A percentile compares a stretch with the other conserved stretches of the same genome.
These are phyloP conservation scores for Epistrophe grossulariae DNA, from an alignment of 2,888 invertebrate genomes.

Conservation along the genomic window DNA sequence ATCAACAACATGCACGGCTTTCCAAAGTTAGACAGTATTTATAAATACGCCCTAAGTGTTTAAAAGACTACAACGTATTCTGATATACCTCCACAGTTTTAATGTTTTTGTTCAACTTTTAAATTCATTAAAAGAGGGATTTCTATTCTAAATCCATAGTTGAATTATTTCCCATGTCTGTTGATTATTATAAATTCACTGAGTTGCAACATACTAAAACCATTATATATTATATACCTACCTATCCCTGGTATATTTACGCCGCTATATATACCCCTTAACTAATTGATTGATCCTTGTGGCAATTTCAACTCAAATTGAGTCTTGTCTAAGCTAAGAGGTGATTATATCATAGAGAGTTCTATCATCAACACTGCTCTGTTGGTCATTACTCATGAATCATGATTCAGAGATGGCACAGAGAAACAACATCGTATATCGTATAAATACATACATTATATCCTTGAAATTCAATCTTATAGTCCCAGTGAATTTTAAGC, in stretches of 20 bases:
- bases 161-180: neutral
- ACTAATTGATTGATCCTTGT: slow-evolving; percentile 50
- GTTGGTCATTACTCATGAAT: slow-evolving; percentile 39
- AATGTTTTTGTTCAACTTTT: too few relatives aligned
- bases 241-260: neutral
- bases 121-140: too few relatives aligned
- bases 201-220: neutral
- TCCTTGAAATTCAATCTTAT: slow-evolving; percentile 58
- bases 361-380: slow-evolving; percentile 37
- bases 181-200: neutral
- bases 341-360: slow-evolving; percentile 41
- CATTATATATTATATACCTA: neutral
- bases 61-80: too few relatives aligned
- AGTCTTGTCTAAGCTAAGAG: slow-evolving; percentile 35
- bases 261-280: neutral
- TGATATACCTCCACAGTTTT: too few relatives aligned
- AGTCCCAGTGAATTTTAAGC: slow-evolving; percentile 40
- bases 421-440: slow-evolving; percentile 28
- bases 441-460: too few relatives aligned
- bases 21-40: too few relatives aligned
- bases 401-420: slow-evolving; percentile 26
- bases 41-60: too few relatives aligned
- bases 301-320: slow-evolving; percentile 44
- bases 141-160: neutral
- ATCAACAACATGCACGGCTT: too few relatives aligned